A percentile compares a stretch with the other conserved stretches of the same genome.
These are phyloP conservation scores for Tichodroma muraria DNA, from an alignment of 2,113 vertebrate species.

Conservation along the genomic window DNA sequence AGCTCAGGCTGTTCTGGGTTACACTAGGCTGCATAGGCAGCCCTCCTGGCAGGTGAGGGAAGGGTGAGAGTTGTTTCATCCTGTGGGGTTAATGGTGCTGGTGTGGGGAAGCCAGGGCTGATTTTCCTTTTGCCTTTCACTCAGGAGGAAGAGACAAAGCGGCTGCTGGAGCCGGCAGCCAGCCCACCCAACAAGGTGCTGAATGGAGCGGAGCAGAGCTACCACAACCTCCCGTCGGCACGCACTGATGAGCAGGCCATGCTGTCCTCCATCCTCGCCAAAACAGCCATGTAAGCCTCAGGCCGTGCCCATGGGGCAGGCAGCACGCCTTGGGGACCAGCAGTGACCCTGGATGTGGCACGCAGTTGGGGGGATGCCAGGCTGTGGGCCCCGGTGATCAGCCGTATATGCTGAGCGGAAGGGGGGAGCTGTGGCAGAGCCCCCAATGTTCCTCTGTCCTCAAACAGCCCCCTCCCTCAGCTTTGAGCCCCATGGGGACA, in stretches of 20 bases:
- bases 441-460: neutral
- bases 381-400: neutral
- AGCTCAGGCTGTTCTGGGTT: neutral
- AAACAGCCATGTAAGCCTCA: slow-evolving; percentile 85
- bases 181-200: slow-evolving; percentile 84
- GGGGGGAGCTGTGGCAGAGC: neutral
- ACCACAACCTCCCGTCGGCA: slow-evolving; percentile 76
- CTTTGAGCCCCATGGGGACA: neutral
- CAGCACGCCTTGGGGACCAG: neutral
- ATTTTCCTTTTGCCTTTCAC: neutral
- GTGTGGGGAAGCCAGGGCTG: neutral
- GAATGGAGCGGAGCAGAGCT: slow-evolving; percentile 82
- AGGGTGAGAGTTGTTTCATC: accelerated
- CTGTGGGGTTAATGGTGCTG: neutral
- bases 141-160: slow-evolving; percentile 80
- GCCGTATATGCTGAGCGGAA: neutral
- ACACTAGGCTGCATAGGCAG: neutral
- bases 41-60: too few species aligned
- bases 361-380: neutral
- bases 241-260: slow-evolving; percentile 91
- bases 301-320: neutral
- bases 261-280: slow-evolving; percentile 89
- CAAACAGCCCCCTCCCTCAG: neutral
- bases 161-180: slow-evolving; percentile 78
- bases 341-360: neutral